These are phyloP conservation scores for Anas platyrhynchos DNA, from an alignment of 2,113 vertebrate genomes.

Conservation along the genomic window DNA sequence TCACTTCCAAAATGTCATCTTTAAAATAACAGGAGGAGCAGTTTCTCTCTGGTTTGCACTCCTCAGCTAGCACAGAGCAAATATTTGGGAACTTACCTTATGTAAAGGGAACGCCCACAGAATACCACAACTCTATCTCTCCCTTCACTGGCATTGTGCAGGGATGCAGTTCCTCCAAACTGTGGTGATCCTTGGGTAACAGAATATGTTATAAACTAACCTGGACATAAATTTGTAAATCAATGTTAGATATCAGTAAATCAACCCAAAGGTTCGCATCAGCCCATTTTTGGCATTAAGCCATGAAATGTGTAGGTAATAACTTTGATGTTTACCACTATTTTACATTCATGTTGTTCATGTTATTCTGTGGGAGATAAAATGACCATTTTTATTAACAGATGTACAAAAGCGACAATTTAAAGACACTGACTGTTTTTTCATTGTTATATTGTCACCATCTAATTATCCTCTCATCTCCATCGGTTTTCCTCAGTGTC, in stretches of 20 bases:
- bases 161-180: neutral
- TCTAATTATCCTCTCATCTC: neutral
- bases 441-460: neutral
- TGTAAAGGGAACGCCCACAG: neutral
- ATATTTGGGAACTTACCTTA: neutral
- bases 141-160: accelerated
- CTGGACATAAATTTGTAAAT: neutral
- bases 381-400: neutral
- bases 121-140: neutral
- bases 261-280: neutral
- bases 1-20: neutral
- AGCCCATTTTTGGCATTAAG: neutral
- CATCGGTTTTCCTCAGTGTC: neutral
- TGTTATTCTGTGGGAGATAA: neutral
- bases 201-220: neutral
- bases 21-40: neutral
- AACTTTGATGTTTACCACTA: neutral
- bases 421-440: neutral
- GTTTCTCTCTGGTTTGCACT: neutral
- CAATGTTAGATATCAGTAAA: neutral
- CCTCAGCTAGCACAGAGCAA: neutral
- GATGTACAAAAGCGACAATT: neutral
- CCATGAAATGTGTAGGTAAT: neutral
- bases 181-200: neutral
- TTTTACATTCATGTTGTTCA: neutral